Base-by-base conservation (phyloP, 2,888 invertebrate genomes). In the Charanyca ferruginea region DNA sequence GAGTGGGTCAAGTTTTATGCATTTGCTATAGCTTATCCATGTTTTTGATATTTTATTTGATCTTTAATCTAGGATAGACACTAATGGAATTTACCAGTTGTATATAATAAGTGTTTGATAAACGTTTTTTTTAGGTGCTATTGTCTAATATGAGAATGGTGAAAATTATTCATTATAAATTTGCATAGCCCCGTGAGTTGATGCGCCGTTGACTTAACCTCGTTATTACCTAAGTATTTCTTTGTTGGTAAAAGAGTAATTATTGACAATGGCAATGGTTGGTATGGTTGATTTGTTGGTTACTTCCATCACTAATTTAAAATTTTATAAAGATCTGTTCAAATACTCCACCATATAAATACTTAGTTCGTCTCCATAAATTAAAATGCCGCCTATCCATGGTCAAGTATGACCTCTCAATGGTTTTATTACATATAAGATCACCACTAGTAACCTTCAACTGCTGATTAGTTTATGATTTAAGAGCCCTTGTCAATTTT, bases 1-100 rank as follows among this genome's bases (percentile, higher is more conserved):
- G 66, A 76, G 78, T 81, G 57, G 85, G 83, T 85, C 83, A 85
- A 83, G 85, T 83, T 83, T 83, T 83, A 73, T 77, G 67, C 74
- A 45, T 77, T 71, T 51, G 1, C 22, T 35, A 25, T 18, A 44
- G 42, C 35, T 44, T 42, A 22, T 22, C 48, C 41, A 78, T 54
- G 51, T 54, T 59, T 59, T 55, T 47, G 7, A 28, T 18, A 35
- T 54, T 63, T 71, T 72, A 77, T 77, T 54, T 18, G 25, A 16
- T n/a, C 11, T 55, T 55, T 16, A 22, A 53, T 22, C 32, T 23
- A 9, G 28, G 38, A 22, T 58, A 9, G 9, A 53, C 11, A 41
- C 3, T 45, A 48, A 63, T 52, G 32, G 32, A 22, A 4, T 1
- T 23, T 2, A 42, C 2, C 11, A 20, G 16, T 35, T n/a, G 20